Evolutionary conservation across 2,797 vertebrate genomes (phyloP), one percentile per base, ranked within the genome.

Genomic region (Lithobates pipiens): DNA sequence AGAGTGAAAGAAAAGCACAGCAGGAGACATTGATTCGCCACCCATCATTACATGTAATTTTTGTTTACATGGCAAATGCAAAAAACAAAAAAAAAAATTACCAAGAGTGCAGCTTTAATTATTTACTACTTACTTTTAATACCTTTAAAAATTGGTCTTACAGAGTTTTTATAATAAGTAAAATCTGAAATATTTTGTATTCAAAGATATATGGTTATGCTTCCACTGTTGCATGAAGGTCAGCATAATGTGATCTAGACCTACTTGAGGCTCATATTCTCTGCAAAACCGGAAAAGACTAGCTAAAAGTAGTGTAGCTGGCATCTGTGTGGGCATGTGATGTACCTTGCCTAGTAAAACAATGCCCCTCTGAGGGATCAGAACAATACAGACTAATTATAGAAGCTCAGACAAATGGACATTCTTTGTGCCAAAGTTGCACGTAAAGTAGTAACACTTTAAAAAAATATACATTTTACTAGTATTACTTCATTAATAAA

Each of bases 291-390:
- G 16, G 42, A 80, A 70, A 23, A 73, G 69, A 42, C 54, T 65
- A 27, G 46, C 70, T 82, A 42, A 61, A 82, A 42, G 80, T 54
- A 23, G 70, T 27, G 32, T 57, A 71, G 68, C 54, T 73, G 71
- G 80, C 80, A 74, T 63, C 34, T 5, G 23, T 5, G 7, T 63
- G 50, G 36, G 25, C 54, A 73, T 46, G 32, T 72, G 46, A 72
- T 80, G 78, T 61, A 54, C 46, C 21, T 32, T 73, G 69, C 69
- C 44, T 72, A 29, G 80, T 82, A 73, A 23, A 82, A 73, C 69
- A 82, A 82, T 82, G 78, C 23, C 78, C 46, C 61, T 79, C 39
- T 78, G 65, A 82, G 29, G 57, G 36, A 82, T 82, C n/a, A 23
- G 70, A 65, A 82, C 80, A 73, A 61, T 74, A 16, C 50, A 44